phyloP scores from a whole-genome alignment of 2,888 invertebrate species.

The Torymus tubicola region DNA sequence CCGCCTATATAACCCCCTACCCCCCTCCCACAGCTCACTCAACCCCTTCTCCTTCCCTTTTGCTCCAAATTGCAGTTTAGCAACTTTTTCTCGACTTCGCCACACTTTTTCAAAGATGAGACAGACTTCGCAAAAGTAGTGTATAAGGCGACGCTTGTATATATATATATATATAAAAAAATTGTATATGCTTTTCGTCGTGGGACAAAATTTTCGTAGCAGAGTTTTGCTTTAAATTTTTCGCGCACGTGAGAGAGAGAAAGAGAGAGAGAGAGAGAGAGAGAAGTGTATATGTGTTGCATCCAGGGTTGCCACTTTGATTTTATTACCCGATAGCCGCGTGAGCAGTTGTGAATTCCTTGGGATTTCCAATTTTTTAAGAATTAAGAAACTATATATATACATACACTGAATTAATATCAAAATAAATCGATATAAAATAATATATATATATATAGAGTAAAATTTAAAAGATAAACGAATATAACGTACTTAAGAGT shows the following conservation, averaged over 20 bases:
- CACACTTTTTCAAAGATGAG: not conserved
- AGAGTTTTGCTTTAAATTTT: no score
- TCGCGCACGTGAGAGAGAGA: no score
- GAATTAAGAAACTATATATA: no score
- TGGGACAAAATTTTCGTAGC: not conserved
- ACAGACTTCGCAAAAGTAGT: no score
- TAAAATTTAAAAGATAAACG: not conserved
- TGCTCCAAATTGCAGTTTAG: conserved; percentile 14
- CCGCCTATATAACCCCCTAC: not conserved
- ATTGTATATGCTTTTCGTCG: no score
- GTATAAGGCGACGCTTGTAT: no score
- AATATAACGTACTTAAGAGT: conserved; percentile 33
- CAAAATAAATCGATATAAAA: not conserved
- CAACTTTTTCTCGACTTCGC: conserved; percentile 41
- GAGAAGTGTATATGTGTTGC: not conserved
- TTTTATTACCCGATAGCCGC: not conserved
- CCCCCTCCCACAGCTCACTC: no score
- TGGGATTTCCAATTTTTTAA: no score
- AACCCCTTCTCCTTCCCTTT: not conserved
- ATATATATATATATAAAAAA: no score
- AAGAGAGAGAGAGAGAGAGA: no score
- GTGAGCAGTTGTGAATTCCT: not conserved
- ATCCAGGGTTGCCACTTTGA: conserved; percentile 26
- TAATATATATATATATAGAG: conserved; percentile 12
- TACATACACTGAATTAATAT: not conserved